Evolutionary conservation across 2,113 vertebrate species (phyloP).

Genomic region (Zosterops borbonicus): DNA sequence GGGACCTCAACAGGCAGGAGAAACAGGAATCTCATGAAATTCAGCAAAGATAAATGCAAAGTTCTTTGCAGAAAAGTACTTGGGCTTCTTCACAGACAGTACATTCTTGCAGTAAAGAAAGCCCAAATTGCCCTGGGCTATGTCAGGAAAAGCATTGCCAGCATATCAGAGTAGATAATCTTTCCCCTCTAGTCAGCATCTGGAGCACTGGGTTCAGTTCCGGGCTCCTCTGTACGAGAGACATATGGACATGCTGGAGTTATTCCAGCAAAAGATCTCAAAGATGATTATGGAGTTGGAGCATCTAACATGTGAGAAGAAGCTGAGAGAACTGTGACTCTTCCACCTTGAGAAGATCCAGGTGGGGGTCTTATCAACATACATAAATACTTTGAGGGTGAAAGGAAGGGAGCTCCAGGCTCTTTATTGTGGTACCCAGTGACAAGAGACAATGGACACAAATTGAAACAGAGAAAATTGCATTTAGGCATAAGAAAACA

Average conservation of each 20-base stretch:
- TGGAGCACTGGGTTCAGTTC: background rate
- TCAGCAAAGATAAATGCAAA: background rate
- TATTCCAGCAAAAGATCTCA: background rate
- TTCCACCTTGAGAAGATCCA: background rate
- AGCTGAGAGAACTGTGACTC: background rate
- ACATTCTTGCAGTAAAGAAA: background rate
- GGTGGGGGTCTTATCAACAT: background rate
- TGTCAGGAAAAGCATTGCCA: background rate
- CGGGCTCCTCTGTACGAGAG: background rate
- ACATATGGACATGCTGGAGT: background rate
- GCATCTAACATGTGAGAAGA: background rate
- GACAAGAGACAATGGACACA: background rate
- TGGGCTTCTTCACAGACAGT: background rate
- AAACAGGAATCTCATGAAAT: background rate
- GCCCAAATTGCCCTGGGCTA: background rate
- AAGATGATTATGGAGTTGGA: background rate
- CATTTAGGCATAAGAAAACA: background rate
- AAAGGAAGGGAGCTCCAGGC: background rate
- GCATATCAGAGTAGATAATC: background rate
- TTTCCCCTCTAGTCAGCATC: background rate
- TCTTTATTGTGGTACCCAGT: background rate
- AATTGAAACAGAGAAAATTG: background rate
- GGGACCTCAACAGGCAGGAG: background rate
- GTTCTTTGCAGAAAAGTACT: background rate
- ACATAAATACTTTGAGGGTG: background rate